These are phyloP conservation scores for Zoanthus sansibaricus DNA, from an alignment of 92 coral and sea anemone species.

Conservation along the genomic window DNA sequence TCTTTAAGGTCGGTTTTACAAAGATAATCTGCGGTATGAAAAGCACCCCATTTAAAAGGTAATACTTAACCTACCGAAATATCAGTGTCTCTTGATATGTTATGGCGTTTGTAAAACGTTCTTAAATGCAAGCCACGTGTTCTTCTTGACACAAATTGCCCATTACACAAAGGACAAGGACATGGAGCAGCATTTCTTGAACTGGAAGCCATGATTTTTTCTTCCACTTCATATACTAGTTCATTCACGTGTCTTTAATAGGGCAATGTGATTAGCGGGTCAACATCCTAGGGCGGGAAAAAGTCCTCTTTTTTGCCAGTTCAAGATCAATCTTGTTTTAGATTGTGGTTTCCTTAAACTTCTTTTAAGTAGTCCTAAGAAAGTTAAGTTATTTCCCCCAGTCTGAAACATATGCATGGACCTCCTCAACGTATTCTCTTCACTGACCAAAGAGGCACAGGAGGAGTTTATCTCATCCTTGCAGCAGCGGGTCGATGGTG, in stretches of 20 bases:
- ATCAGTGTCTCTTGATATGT: background rate
- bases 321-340: background rate
- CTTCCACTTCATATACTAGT: background rate
- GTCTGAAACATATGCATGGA: background rate
- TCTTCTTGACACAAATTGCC: background rate
- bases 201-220: background rate
- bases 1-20: too few relatives aligned
- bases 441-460: background rate
- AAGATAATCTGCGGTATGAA: background rate
- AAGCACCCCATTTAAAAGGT: background rate
- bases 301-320: background rate
- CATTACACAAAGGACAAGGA: background rate
- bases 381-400: background rate
- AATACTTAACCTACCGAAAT: background rate
- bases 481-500: background rate
- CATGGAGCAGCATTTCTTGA: background rate
- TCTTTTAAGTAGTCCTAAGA: background rate
- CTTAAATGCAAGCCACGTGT: background rate
- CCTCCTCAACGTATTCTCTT: background rate
- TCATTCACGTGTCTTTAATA: conserved; percentile 1
- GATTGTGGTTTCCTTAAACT: background rate
- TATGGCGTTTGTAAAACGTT: background rate
- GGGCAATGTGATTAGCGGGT: background rate
- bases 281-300: background rate
- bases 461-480: background rate